A percentile compares a stretch with the other conserved stretches of the same genome.
These are phyloP conservation scores for Furcula furcula DNA, from an alignment of 2,888 invertebrate genomes.

Conservation along the genomic window DNA sequence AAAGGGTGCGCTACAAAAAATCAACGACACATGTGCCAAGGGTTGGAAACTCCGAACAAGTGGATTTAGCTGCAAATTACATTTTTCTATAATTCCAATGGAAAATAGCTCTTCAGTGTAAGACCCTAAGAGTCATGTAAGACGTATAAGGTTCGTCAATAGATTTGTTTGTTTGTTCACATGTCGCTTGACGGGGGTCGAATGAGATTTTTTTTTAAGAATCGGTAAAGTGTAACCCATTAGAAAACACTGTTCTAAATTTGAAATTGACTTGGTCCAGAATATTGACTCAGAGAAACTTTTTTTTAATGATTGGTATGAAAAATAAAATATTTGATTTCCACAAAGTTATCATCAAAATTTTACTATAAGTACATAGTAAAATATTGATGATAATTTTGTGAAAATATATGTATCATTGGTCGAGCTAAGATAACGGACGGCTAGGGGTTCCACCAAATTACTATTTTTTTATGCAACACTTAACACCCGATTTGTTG, in stretches of 20 bases:
- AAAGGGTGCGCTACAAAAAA: constrained; percentile 57
- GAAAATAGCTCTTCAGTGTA: constrained; percentile 29
- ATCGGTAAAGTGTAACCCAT: constrained; percentile 19
- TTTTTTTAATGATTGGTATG: too few relatives aligned
- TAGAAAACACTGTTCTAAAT: too few relatives aligned
- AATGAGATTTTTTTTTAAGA: constrained; percentile 42
- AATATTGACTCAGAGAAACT: too few relatives aligned
- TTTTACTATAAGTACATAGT: too few relatives aligned
- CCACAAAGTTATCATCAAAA: too few relatives aligned
- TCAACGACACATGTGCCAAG: constrained; percentile 63
- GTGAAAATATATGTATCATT: too few relatives aligned
- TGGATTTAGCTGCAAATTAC: constrained; percentile 49
- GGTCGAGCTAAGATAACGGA: too few relatives aligned
- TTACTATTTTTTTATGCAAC: constrained; percentile 2
- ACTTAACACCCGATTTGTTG: constrained; percentile 22
- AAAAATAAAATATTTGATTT: too few relatives aligned
- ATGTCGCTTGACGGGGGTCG: constrained; percentile 66
- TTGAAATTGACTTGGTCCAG: too few relatives aligned
- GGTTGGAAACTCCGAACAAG: constrained; percentile 73
- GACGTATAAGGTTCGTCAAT: not conserved
- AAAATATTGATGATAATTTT: too few relatives aligned
- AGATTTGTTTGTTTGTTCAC: constrained; percentile 64
- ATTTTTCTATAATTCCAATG: constrained; percentile 3
- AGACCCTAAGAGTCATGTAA: constrained; percentile 12
- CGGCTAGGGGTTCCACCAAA: too few relatives aligned